Percentiles rank a stretch among this genome's conserved stretches.
Evolutionary conservation across 2,797 vertebrate species (phyloP).

Genomic region (Chaetodon trifasciatus): DNA sequence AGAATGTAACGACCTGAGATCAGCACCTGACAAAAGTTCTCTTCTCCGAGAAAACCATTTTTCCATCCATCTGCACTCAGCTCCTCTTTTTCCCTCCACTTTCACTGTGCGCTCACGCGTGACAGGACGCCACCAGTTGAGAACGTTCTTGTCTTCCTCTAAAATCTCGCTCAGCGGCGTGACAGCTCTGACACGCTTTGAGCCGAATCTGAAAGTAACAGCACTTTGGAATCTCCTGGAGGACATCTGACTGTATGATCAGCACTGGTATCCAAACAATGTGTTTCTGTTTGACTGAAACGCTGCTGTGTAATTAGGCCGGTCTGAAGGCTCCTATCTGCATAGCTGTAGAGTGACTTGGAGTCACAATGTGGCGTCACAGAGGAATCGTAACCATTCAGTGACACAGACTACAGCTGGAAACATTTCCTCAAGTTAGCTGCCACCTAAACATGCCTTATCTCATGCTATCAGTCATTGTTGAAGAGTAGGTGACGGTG

Average conservation of each 20-base stretch:
- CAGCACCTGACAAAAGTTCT: not conserved
- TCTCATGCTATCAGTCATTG: slow-evolving; percentile 54
- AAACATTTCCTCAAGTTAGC: slow-evolving; percentile 29
- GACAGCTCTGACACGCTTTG: slow-evolving; percentile 43
- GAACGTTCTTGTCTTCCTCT: not conserved
- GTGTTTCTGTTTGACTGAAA: slow-evolving; percentile 42
- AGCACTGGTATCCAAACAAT: slow-evolving; percentile 68
- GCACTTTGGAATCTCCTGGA: slow-evolving; percentile 32
- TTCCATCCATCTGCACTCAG: not conserved
- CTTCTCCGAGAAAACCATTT: not conserved
- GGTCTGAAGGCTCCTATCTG: slow-evolving; percentile 53
- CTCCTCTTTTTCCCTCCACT: slow-evolving; percentile 37
- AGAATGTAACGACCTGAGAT: not conserved
- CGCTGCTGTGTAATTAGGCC: slow-evolving; percentile 46
- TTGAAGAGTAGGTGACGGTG: slow-evolving; percentile 51
- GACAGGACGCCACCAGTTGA: slow-evolving; percentile 1
- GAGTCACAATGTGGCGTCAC: slow-evolving; percentile 30
- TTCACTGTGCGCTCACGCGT: slow-evolving; percentile 39
- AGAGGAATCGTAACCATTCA: not conserved
- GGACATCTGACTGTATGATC: slow-evolving; percentile 62
- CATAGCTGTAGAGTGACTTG: slow-evolving; percentile 53
- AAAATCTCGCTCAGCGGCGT: not conserved
- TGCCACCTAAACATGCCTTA: slow-evolving; percentile 20
- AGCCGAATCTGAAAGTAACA: slow-evolving; percentile 57
- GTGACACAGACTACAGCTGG: not conserved